Percentiles rank a stretch among this genome's conserved stretches.
These are phyloP conservation scores for Phenacoccus solenopsis DNA, from an alignment of 1,140 invertebrate species.

Conservation along the genomic window DNA sequence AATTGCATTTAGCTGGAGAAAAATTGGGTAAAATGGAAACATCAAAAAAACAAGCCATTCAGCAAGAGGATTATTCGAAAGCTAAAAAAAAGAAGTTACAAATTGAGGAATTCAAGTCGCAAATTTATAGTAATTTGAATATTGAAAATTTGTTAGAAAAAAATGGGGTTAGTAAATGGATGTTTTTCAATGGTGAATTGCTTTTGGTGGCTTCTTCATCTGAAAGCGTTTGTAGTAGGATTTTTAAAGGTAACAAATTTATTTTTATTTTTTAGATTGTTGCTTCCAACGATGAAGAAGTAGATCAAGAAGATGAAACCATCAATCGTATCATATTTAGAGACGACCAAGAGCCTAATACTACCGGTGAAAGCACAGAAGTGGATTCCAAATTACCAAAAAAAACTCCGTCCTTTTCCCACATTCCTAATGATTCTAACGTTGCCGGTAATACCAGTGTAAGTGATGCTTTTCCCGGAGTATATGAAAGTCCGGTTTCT, in stretches of 20 bases:
- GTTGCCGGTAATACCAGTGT: background rate
- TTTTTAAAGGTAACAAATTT: too few relatives aligned
- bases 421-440: background rate
- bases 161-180: slow-evolving; percentile 56
- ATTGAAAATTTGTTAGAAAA: slow-evolving; percentile 65
- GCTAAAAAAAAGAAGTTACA: slow-evolving; percentile 78
- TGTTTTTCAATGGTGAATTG: too few relatives aligned
- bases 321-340: background rate
- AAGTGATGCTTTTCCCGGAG: slow-evolving; percentile 13
- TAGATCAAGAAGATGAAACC: background rate
- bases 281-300: background rate
- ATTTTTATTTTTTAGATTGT: background rate
- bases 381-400: background rate
- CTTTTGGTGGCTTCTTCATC: too few relatives aligned
- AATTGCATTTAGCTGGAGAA: slow-evolving; percentile 71
- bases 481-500: slow-evolving; percentile 26
- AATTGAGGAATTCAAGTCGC: slow-evolving; percentile 63
- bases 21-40: slow-evolving; percentile 78
- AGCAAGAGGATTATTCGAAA: slow-evolving; percentile 78
- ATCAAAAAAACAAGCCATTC: slow-evolving; percentile 80
- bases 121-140: slow-evolving; percentile 53
- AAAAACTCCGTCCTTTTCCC: background rate
- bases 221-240: too few relatives aligned
- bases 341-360: background rate
- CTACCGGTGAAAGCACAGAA: background rate